Evolutionary conservation across 1,140 invertebrate genomes (phyloP), one percentile per base, ranked within the genome.

Genomic region (Lepidurus couesii): DNA sequence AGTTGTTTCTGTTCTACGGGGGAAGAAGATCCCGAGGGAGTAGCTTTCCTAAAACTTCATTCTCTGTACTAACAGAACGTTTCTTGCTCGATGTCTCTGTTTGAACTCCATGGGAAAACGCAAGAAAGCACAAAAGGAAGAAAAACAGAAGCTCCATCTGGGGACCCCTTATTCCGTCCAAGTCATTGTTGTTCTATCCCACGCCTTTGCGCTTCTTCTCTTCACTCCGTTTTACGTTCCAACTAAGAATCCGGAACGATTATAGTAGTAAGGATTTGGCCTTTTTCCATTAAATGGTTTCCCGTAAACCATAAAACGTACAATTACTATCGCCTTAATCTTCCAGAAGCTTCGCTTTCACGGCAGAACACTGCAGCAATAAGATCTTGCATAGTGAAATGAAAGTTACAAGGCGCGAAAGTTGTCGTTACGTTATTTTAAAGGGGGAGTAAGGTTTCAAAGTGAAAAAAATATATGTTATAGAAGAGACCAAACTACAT

Each of bases 1-100:
- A 3, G 34, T 34, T 34, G 47, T 16, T 65, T 65, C 53, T 47
- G 16, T 13, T 16, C n/a, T 21, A 21, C 16, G n/a, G 16, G 13
- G 53, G 16, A 65, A 65, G 53, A 4, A 65, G 53, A 65, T 65
- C 53, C 53, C 16, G 53, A 65, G 53, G 53, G 53, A 65, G 53
- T 16, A 9, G 53, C 53, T 65, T 21, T 10, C 21, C 5, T 21
- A 13, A 13, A 65, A 21, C 53, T 65, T 65, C 7, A 21, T 16
- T 65, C 13, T 0, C 21, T 65, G 21, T 65, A 13, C 53, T n/a
- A 65, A 65, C 53, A 65, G 53, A 13, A 5, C 21, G 16, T 65
- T 65, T 65, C 21, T 65, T 7, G 16, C 53, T 21, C 53, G 53
- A 34, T 4, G 34, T 34, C 34, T 65, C 16, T 65, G 13, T 65